A percentile compares a stretch with the other conserved stretches of the same genome.
Evolutionary conservation across 2,888 invertebrate species (phyloP).

Genomic region (Noctua janthe): DNA sequence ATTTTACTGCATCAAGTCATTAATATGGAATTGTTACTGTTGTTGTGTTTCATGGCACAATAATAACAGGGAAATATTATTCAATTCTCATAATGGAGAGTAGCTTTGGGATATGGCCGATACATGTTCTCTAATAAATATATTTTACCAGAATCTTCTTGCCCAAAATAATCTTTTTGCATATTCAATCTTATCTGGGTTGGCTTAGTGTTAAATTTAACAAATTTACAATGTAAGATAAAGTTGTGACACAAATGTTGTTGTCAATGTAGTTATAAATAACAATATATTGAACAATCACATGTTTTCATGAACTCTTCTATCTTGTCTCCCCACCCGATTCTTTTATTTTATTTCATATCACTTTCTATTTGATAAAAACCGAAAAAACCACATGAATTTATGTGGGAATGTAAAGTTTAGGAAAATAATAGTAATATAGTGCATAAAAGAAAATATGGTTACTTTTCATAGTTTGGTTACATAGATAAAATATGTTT

Average conservation of each 20-base stretch:
- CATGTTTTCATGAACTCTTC: background rate
- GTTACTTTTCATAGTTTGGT: background rate
- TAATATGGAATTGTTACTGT: background rate
- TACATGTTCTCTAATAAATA: background rate
- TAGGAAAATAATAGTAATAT: background rate
- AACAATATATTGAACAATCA: background rate
- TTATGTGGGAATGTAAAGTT: background rate
- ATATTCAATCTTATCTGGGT: conserved; percentile 9
- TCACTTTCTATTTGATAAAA: background rate
- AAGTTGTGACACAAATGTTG: background rate
- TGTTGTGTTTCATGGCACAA: background rate
- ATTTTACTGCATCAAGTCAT: background rate
- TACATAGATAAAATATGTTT: background rate
- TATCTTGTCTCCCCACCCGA: background rate
- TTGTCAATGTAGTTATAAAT: background rate
- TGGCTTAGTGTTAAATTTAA: background rate
- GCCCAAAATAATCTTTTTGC: background rate
- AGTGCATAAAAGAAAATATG: background rate
- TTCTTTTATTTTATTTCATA: background rate
- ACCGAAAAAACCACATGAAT: background rate
- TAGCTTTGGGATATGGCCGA: background rate
- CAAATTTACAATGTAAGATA: conserved; percentile 8
- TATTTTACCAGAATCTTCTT: background rate
- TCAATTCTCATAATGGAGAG: background rate
- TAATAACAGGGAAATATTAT: background rate